Evolutionary conservation across 2,113 vertebrate species (phyloP).

Genomic region (Pteruthius melanotis): DNA sequence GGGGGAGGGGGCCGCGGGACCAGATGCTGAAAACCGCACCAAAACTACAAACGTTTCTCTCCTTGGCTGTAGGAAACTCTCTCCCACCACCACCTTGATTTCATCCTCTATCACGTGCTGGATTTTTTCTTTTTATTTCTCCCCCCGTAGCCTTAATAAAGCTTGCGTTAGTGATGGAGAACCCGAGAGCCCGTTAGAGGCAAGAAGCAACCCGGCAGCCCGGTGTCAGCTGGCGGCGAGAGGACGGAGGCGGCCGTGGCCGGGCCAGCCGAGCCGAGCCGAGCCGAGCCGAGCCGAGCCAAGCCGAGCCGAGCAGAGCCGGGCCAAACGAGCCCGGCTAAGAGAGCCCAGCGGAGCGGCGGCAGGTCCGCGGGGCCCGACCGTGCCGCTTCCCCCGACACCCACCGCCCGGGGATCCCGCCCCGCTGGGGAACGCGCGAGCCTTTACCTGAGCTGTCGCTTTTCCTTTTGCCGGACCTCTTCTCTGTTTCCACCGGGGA

Average conservation of each 20-base stretch:
- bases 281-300: too few species aligned
- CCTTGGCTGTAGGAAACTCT: neutral
- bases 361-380: neutral
- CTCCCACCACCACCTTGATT: slow-evolving; percentile 10
- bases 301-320: neutral
- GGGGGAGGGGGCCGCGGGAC: neutral
- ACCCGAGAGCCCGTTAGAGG: neutral
- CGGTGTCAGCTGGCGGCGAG: neutral
- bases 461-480: slow-evolving; percentile 89
- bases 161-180: neutral
- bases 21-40: slow-evolving; percentile 10
- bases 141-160: neutral
- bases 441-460: slow-evolving; percentile 93
- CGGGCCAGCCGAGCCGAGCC: neutral
- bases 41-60: neutral
- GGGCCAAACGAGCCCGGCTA: neutral
- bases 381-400: neutral
- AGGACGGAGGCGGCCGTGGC: neutral
- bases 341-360: neutral
- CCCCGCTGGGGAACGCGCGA: neutral
- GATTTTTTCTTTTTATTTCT: neutral
- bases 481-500: slow-evolving; percentile 94
- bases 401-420: neutral
- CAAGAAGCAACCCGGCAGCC: neutral
- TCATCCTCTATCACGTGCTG: slow-evolving; percentile 37